Conservation (phyloP, 2,888 invertebrate species). For the Ctena decussata region DNA sequence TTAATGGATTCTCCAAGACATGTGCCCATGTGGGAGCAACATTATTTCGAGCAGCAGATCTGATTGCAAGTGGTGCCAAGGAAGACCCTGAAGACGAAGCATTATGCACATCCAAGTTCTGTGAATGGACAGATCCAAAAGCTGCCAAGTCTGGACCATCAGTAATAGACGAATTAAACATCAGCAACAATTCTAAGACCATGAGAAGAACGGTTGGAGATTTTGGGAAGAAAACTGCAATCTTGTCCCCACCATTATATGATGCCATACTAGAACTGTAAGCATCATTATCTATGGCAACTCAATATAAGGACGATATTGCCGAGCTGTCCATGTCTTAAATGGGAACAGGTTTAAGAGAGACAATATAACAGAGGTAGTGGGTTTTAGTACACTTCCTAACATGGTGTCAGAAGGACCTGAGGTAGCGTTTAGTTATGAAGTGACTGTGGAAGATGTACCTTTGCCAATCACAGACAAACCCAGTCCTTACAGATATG, state of each 20-base stretch:
- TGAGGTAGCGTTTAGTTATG: neutral
- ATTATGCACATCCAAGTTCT: conserved; percentile 21
- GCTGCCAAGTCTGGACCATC: conserved; percentile 14
- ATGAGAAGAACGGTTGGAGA: conserved; percentile 16
- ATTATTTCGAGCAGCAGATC: conserved; percentile 31
- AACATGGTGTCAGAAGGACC: neutral
- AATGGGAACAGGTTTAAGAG: neutral
- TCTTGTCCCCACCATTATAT: neutral
- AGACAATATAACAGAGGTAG: neutral
- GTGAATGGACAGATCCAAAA: conserved; percentile 38
- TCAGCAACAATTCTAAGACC: neutral
- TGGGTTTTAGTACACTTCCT: neutral
- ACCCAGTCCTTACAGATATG: neutral
- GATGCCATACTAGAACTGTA: conserved; percentile 25
- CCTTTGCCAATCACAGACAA: neutral
- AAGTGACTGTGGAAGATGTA: neutral
- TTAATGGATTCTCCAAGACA: conserved; percentile 18
- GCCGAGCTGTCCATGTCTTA: conserved; percentile 28
- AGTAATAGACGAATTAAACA: conserved; percentile 9
- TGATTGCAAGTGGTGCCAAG: conserved; percentile 25
- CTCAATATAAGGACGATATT: conserved; percentile 29
- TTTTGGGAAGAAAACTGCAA: conserved; percentile 16
- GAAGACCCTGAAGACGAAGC: neutral
- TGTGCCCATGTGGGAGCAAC: conserved; percentile 44
- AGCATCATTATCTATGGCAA: conserved; percentile 14